phyloP scores from a whole-genome alignment of 2,888 invertebrate species.

The Zygothrica quintamaculata region DNA sequence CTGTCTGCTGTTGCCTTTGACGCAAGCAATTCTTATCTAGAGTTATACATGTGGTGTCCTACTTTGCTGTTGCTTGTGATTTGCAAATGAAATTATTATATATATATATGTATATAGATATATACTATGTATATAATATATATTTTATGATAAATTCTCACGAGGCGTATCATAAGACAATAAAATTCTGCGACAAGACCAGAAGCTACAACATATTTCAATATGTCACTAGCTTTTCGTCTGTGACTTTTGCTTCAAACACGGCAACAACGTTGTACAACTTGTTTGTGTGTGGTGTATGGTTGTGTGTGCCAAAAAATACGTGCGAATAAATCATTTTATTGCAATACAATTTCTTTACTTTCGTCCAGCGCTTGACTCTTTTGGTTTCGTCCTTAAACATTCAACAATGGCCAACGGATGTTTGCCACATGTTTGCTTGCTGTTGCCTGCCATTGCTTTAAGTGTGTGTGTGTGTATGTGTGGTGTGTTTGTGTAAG shows the following conservation, averaged over 20 bases:
- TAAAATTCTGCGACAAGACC: conserved; percentile 52
- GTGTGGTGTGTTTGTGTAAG: conserved; percentile 29
- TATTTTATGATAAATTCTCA: conserved; percentile 67
- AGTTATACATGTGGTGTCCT: conserved; percentile 48
- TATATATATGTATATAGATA: too few relatives aligned
- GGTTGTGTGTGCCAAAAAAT: conserved; percentile 29
- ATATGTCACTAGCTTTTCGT: conserved; percentile 49
- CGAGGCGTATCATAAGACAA: conserved; percentile 69
- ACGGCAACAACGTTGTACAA: conserved; percentile 2
- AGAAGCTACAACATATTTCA: conserved; percentile 47
- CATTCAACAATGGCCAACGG: conserved; percentile 41
- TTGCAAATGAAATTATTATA: conserved; percentile 70
- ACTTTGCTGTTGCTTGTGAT: conserved; percentile 42
- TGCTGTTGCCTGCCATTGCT: background rate
- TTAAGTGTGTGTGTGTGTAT: conserved; percentile 3
- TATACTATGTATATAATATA: too few relatives aligned
- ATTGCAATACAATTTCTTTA: conserved; percentile 69
- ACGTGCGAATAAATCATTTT: conserved; percentile 75
- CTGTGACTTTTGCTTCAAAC: background rate
- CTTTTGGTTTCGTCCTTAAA: background rate
- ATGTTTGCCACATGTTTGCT: conserved; percentile 47
- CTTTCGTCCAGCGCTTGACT: background rate
- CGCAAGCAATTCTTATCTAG: conserved; percentile 58
- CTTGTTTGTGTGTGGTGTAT: background rate
- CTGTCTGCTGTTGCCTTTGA: conserved; percentile 12